A percentile compares a stretch with the other conserved stretches of the same genome.
These are phyloP conservation scores for Helobdella robusta DNA, from an alignment of 2,888 invertebrate species.

Conservation along the genomic window DNA sequence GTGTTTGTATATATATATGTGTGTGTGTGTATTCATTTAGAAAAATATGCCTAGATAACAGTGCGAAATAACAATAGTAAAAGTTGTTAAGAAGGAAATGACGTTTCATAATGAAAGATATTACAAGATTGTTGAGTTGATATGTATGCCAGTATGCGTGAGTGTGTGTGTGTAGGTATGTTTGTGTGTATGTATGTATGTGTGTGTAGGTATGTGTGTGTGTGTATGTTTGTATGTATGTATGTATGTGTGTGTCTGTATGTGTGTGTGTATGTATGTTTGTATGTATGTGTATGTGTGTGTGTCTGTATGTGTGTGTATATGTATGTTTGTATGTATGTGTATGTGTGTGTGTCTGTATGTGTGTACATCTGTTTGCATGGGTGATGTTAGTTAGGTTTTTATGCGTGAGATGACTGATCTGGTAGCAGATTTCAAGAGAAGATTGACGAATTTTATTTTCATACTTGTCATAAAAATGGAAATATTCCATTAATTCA, in stretches of 20 bases:
- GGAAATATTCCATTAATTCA: too few species aligned
- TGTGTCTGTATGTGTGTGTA: neutral
- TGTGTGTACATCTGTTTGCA: neutral
- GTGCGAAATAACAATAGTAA: neutral
- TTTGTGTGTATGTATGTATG: neutral
- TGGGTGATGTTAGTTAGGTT: too few species aligned
- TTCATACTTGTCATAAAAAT: too few species aligned
- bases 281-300: neutral
- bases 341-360: neutral
- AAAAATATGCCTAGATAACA: neutral
- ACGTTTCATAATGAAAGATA: neutral
- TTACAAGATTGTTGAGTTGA: neutral
- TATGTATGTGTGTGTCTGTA: neutral
- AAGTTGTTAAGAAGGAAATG: neutral
- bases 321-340: neutral
- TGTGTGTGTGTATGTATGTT: neutral
- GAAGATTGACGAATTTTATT: too few species aligned
- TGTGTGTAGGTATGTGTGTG: neutral
- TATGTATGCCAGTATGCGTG: neutral
- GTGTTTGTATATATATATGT: neutral
- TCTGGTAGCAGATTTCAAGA: too few species aligned
- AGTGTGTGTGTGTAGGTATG: neutral
- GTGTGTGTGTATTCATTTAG: neutral
- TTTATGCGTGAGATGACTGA: too few species aligned
- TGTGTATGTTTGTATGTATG: neutral